Evolutionary conservation across 2,113 vertebrate species (phyloP).

Genomic region (Silurus glanis): DNA sequence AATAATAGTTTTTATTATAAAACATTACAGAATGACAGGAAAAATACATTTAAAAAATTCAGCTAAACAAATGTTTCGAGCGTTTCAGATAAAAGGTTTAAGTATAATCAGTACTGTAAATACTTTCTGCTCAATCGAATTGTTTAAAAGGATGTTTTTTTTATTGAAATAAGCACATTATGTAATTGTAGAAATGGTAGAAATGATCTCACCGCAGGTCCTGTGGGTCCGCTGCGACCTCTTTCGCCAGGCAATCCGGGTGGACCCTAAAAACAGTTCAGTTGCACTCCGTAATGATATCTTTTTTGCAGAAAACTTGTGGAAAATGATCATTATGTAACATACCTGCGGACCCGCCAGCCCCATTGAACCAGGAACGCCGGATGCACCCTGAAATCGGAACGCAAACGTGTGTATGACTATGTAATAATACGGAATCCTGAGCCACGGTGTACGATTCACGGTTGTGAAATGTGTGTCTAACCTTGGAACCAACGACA

Average conservation of each 20-base stretch:
- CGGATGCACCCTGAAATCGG: constrained; percentile 77
- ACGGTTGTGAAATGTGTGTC: background rate
- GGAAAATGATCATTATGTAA: background rate
- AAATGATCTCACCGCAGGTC: constrained; percentile 78
- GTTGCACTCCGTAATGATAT: background rate
- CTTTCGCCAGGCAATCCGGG: constrained; percentile 90
- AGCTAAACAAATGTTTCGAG: background rate
- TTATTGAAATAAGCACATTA: background rate
- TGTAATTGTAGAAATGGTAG: background rate
- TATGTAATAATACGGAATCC: background rate
- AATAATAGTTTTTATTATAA: background rate
- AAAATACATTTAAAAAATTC: background rate
- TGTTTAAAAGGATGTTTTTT: background rate
- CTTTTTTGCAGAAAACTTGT: background rate
- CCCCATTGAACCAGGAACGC: constrained; percentile 86
- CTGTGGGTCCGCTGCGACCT: constrained; percentile 84
- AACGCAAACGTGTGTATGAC: background rate
- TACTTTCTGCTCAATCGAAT: background rate
- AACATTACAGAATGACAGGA: background rate
- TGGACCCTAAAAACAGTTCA: constrained; percentile 76
- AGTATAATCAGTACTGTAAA: background rate
- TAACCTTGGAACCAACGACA: constrained; percentile 86
- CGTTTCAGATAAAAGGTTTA: background rate
- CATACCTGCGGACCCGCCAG: constrained; percentile 81
- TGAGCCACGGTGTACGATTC: background rate